Percentiles rank a stretch among this genome's conserved stretches.
These are phyloP conservation scores for Coleophora flavipennella DNA, from an alignment of 2,888 invertebrate species.

Conservation along the genomic window DNA sequence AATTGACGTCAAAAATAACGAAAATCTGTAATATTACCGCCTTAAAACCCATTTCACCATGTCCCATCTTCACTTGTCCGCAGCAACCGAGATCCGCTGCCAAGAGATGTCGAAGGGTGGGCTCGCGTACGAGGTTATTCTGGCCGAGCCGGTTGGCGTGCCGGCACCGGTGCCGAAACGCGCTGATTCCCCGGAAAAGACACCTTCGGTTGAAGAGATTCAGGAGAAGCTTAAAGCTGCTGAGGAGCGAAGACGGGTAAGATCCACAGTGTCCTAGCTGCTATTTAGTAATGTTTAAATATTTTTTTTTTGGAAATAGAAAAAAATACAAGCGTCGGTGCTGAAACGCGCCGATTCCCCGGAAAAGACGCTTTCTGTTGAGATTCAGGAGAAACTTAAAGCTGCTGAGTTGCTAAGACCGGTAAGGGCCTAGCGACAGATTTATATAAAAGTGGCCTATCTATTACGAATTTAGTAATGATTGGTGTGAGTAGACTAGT, in stretches of 20 bases:
- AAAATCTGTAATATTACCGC: too few species aligned
- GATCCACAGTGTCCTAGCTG: conserved; percentile 21
- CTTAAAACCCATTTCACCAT: too few species aligned
- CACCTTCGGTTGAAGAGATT: conserved; percentile 88
- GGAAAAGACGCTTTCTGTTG: conserved; percentile 82
- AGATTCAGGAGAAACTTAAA: conserved; percentile 92
- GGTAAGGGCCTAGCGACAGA: too few species aligned
- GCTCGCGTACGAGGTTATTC: conserved; percentile 91
- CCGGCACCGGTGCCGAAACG: conserved; percentile 78
- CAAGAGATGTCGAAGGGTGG: conserved; percentile 95
- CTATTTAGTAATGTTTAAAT: too few species aligned
- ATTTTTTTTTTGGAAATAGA: too few species aligned
- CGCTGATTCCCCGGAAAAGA: conserved; percentile 79
- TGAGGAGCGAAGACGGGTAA: conserved; percentile 92
- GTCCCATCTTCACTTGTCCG: conserved; percentile 10
- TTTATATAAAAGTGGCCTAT: too few species aligned
- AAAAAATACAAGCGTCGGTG: too few species aligned
- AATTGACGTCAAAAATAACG: too few species aligned
- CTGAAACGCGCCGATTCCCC: conserved; percentile 79
- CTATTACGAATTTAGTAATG: too few species aligned
- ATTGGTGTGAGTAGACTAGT: too few species aligned
- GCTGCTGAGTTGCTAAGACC: conserved; percentile 95
- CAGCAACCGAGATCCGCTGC: conserved; percentile 93
- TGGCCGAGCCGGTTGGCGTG: conserved; percentile 84
- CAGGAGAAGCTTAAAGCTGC: conserved; percentile 94